Base-by-base conservation (phyloP, 2,797 vertebrate species). In the Percopsis omiscomaycus region DNA sequence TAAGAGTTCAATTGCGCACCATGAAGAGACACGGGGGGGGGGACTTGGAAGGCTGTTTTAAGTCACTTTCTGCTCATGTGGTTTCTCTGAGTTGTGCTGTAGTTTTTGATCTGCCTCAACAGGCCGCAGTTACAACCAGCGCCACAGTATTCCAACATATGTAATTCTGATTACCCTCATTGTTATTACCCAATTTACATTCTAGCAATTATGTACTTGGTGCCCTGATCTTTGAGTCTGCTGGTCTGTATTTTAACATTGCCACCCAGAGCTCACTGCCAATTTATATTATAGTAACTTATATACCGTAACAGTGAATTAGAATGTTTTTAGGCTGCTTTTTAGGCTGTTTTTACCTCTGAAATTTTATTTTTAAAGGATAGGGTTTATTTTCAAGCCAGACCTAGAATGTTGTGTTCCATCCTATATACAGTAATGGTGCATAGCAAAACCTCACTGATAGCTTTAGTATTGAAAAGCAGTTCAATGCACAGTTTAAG, bases 1-100 rank as follows among this genome's bases (percentile, higher is more conserved):
- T 85, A 75, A 81, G 60, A 81, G 75, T 73, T 88, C 86, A 73
- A 85, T 90, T 89, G 85, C 54, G 77, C 74, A 83, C 78, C 73
- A 65, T 67, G 82, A 83, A 84, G 79, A 82, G 66, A 69, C 81
- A 66, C 73, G 52, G 59, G 84, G 78, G 28, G 14, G 28, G 47
- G 44, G 86, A 82, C 72, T 42, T 3, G 0, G 52, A 46, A 52
- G 22, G 62, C 74, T 66, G 27, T n/a, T 69, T 78, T 58, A 62
- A 77, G 70, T 84, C 78, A 76, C 67, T 71, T 28, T 48, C 27
- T 60, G 61, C 42, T 69, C n/a, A 28, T 55, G 32, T 69, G 55
- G 63, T 75, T 82, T 75, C 37, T 56, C n/a, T 46, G 52, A 64
- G 51, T 22, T 22, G 22, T 22, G 22, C 22, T 45, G 37, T 28